Percentiles rank a stretch among this genome's conserved stretches.
phyloP scores from a whole-genome alignment of 2,113 vertebrate species.

The Pollimyrus isidori region DNA sequence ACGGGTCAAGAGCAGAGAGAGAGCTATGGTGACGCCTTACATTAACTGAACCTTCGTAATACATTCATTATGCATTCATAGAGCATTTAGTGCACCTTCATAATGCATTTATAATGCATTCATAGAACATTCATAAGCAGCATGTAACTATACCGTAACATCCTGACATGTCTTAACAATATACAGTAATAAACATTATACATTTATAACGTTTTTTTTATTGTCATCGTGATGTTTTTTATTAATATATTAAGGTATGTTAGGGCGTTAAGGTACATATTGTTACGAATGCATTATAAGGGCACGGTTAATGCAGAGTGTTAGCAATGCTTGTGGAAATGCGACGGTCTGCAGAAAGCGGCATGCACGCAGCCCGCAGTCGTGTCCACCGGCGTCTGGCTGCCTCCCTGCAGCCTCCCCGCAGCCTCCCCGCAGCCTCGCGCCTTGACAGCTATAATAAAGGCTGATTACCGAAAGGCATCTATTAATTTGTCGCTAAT shows the following conservation, averaged over 20 bases:
- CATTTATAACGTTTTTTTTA: not conserved
- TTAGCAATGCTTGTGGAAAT: not conserved
- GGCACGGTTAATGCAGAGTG: not conserved
- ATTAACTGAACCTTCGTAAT: not conserved
- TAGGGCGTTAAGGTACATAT: not conserved
- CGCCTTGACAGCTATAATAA: conserved; percentile 32
- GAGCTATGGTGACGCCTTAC: not conserved
- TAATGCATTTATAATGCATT: not conserved
- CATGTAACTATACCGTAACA: not conserved
- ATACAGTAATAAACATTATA: not conserved
- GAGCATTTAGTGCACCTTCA: not conserved
- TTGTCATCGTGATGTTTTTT: not conserved
- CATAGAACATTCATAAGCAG: not conserved
- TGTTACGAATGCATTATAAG: not conserved
- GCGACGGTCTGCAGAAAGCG: too few relatives aligned
- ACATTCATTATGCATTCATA: not conserved
- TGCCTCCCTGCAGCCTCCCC: not conserved
- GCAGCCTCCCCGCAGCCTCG: not conserved
- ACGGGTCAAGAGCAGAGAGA: not conserved
- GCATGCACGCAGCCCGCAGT: not conserved
- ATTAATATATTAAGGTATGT: not conserved
- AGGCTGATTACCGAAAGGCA: conserved; percentile 37
- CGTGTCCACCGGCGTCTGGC: not conserved
- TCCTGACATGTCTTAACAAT: not conserved
- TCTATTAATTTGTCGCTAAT: conserved; percentile 32